Base-by-base conservation (phyloP, 2,888 invertebrate species). In the Halocaridina rubra region DNA sequence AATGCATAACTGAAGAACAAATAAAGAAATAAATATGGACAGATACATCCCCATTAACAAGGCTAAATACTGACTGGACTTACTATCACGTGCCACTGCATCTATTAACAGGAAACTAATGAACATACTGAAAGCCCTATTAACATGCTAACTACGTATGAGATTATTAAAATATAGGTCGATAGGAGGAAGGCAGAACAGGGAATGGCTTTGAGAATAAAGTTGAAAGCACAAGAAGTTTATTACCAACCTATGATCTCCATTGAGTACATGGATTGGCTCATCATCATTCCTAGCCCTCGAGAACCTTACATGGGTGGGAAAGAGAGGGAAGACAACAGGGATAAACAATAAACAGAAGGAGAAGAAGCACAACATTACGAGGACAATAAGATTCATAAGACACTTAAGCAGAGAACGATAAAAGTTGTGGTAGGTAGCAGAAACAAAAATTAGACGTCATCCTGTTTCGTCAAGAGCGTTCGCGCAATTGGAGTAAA, bases 391-490 rank as follows among this genome's bases (percentile, higher is more conserved):
- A n/a, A n/a, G n/a, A n/a, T n/a, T n/a, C n/a, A n/a, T 57, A 57
- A 84, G 75, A 80, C 46, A 72, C 32, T 76, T 69, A 72, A 74
- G 75, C 77, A 75, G 74, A 24, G 69, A 84, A 64, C 69, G 74
- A 53, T 59, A 80, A 32, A 24, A 19, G 78, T 53, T 61, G 33
- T 59, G 29, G 39, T 29, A 24, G 24, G 67, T 19, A 24, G 24
- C 19, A 64, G 67, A 64, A 8, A 7, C 10, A 64, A 61, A 22
- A n/a, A n/a, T n/a, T n/a, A n/a, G n/a, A n/a, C n/a, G n/a, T n/a
- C n/a, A n/a, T n/a, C n/a, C n/a, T n/a, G n/a, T n/a, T n/a, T n/a
- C n/a, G n/a, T n/a, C n/a, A n/a, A n/a, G n/a, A n/a, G n/a, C n/a
- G n/a, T n/a, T n/a, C n/a, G n/a, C n/a, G n/a, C n/a, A n/a, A n/a